phyloP scores from a whole-genome alignment of 2,888 invertebrate species.

The Leptinotarsa juncta region DNA sequence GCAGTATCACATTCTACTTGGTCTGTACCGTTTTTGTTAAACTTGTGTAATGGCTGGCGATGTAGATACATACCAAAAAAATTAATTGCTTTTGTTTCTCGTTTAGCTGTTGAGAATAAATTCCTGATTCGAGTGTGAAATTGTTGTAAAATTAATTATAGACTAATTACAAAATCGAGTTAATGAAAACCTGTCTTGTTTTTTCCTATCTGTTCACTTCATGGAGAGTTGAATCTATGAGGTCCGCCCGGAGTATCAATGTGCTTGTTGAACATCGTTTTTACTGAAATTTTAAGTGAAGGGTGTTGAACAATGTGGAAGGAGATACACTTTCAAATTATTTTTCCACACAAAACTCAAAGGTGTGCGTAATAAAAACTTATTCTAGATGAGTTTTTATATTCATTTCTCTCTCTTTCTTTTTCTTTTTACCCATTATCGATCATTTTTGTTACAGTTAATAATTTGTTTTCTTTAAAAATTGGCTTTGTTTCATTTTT shows the following conservation, averaged over 20 bases:
- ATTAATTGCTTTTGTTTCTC: conserved; percentile 15
- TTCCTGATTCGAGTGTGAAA: conserved; percentile 17
- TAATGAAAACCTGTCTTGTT: background rate
- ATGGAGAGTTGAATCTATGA: background rate
- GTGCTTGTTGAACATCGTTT: background rate
- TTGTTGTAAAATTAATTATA: conserved; percentile 4
- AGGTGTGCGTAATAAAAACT: too few species aligned
- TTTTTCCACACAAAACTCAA: too few species aligned
- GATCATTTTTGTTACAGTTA: too few species aligned
- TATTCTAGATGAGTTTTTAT: too few species aligned
- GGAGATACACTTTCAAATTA: too few species aligned
- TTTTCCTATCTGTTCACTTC: background rate
- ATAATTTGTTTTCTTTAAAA: too few species aligned
- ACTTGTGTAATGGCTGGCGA: background rate
- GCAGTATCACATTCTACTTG: too few species aligned
- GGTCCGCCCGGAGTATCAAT: background rate
- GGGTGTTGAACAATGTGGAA: too few species aligned
- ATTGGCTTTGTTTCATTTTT: too few species aligned
- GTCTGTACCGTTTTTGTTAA: background rate
- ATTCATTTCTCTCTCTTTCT: too few species aligned
- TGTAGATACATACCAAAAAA: background rate
- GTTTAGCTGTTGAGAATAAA: conserved; percentile 6
- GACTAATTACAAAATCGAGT: background rate
- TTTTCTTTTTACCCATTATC: too few species aligned
- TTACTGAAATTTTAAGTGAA: background rate